phyloP scores from a whole-genome alignment of 2,888 invertebrate genomes.

The Aromia moschata region DNA sequence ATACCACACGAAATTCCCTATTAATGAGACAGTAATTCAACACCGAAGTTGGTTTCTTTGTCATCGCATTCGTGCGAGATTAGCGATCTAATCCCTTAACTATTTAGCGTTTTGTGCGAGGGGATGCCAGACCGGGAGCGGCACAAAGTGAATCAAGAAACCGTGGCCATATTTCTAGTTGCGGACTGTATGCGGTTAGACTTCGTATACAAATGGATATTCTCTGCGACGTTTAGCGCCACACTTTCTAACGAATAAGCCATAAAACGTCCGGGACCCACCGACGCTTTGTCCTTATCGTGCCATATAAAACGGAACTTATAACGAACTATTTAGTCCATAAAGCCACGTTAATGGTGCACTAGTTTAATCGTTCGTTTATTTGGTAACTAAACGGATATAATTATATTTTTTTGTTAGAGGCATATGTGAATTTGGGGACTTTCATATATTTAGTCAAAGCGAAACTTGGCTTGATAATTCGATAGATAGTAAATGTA shows the following conservation, averaged over 20 bases:
- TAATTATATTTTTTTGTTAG: no score
- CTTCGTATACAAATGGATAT: slow-evolving; percentile 60
- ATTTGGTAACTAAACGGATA: no score
- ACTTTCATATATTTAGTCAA: no score
- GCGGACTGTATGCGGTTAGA: slow-evolving; percentile 56
- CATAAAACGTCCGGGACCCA: slow-evolving; percentile 56
- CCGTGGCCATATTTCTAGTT: slow-evolving; percentile 50
- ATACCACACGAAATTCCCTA: slow-evolving; percentile 35
- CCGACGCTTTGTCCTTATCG: slow-evolving; percentile 42
- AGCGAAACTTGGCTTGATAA: no score
- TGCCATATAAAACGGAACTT: slow-evolving; percentile 15
- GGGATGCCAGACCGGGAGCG: slow-evolving; percentile 12
- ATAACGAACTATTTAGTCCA: slow-evolving; percentile 7
- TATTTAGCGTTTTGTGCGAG: slow-evolving; percentile 47
- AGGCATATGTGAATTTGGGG: no score
- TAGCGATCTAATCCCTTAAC: slow-evolving; percentile 50
- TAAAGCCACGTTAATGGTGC: no score
- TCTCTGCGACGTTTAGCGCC: slow-evolving; percentile 59
- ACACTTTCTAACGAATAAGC: slow-evolving; percentile 56
- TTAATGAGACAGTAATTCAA: slow-evolving; percentile 41
- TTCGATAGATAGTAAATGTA: no score
- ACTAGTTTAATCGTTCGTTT: no score
- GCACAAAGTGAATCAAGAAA: slow-evolving; percentile 51
- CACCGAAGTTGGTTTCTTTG: slow-evolving; percentile 44
- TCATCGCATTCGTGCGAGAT: slow-evolving; percentile 46